Conservation (phyloP, 2,113 vertebrate species). For the Todiramphus saurophagus region DNA sequence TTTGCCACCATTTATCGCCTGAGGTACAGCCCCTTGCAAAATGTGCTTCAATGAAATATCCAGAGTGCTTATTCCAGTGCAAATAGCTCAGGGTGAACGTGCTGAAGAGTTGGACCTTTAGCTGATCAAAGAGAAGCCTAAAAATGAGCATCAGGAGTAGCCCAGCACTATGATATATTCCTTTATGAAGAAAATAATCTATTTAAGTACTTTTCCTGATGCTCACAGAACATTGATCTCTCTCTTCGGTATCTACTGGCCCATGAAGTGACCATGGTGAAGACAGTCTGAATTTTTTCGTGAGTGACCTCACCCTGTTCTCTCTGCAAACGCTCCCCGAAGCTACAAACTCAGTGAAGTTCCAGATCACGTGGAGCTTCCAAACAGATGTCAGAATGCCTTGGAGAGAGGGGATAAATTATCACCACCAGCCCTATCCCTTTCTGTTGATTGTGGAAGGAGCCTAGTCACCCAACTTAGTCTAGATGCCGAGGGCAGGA, state of each 20-base stretch:
- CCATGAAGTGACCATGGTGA: background rate
- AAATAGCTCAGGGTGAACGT: background rate
- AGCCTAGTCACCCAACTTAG: background rate
- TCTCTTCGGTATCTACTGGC: background rate
- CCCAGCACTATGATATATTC: background rate
- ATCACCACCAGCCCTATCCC: background rate
- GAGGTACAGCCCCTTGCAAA: background rate
- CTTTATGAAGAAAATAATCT: background rate
- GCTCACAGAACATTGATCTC: background rate
- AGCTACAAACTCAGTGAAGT: background rate
- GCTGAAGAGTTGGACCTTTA: background rate
- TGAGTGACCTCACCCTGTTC: background rate
- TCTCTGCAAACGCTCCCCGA: background rate
- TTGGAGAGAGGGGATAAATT: background rate
- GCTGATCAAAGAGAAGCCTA: background rate
- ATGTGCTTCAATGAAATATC: background rate
- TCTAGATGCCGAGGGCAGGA: background rate
- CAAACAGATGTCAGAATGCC: background rate
- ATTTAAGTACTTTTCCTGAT: background rate
- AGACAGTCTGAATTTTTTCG: background rate
- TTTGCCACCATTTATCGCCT: background rate
- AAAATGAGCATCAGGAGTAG: accelerated
- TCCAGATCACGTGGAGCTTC: background rate
- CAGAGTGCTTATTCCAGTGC: background rate
- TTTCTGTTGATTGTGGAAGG: background rate